These are phyloP conservation scores for Eristalis pertinax DNA, from an alignment of 2,888 invertebrate species.

Conservation along the genomic window DNA sequence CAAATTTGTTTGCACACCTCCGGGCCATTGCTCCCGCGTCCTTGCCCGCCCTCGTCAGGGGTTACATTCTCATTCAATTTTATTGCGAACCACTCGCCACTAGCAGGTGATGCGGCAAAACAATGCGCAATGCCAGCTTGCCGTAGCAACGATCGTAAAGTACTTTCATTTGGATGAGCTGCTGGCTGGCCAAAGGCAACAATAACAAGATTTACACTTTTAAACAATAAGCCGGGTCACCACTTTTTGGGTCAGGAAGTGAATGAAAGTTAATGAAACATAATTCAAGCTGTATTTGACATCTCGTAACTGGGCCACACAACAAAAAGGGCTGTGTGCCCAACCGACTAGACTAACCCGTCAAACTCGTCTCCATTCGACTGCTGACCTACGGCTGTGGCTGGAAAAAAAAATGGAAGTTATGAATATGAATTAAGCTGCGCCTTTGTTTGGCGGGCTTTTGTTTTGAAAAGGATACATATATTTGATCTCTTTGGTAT, in stretches of 20 bases:
- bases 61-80: constrained; percentile 36
- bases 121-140: constrained; percentile 24
- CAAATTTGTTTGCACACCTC: not conserved
- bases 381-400: not conserved
- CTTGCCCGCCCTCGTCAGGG: not conserved
- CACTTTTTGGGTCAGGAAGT: constrained; percentile 34
- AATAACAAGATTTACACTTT: not conserved
- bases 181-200: not conserved
- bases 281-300: constrained; percentile 38
- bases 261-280: constrained; percentile 46
- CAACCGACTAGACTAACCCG: not conserved
- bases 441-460: not conserved
- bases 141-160: constrained; percentile 27
- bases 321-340: not conserved
- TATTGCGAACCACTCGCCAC: not conserved
- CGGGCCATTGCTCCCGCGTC: not conserved
- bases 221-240: constrained; percentile 17
- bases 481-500: constrained; percentile 91
- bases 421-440: constrained; percentile 6
- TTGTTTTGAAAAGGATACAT: constrained; percentile 90
- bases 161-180: constrained; percentile 10
- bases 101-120: constrained; percentile 27
- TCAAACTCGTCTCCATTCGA: not conserved
- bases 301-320: constrained; percentile 26
- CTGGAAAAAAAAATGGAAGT: not conserved